A percentile compares a stretch with the other conserved stretches of the same genome.
phyloP scores from a whole-genome alignment of 2,113 vertebrate genomes.

The Columba janthina region DNA sequence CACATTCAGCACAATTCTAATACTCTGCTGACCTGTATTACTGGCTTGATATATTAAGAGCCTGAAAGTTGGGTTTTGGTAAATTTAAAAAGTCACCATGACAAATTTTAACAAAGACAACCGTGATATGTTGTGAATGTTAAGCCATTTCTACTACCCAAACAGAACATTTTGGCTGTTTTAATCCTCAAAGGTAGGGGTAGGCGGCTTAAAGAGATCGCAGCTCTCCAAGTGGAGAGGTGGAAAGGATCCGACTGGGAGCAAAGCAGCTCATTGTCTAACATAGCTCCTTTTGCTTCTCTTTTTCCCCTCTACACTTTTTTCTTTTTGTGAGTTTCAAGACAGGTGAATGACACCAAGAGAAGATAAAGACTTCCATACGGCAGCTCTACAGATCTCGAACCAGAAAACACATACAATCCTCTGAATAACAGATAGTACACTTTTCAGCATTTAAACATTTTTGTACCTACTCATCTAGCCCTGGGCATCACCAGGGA shows the following conservation, averaged over 20 bases:
- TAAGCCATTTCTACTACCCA: not conserved
- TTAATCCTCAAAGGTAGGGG: not conserved
- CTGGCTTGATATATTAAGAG: not conserved
- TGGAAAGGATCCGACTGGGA: not conserved
- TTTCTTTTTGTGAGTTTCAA: not conserved
- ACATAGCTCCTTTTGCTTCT: not conserved
- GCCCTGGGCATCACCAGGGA: not conserved
- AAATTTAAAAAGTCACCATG: not conserved
- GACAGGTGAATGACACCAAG: not conserved
- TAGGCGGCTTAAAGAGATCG: not conserved
- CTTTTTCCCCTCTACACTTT: not conserved
- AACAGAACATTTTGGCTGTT: not conserved
- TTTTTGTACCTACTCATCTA: not conserved
- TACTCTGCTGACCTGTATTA: not conserved
- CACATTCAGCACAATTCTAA: not conserved
- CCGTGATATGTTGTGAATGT: not conserved
- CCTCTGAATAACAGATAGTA: rapidly evolving
- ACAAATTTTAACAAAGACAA: not conserved
- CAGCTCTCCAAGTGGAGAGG: not conserved
- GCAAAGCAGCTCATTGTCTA: not conserved
- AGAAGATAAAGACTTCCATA: not conserved
- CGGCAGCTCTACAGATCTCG: not conserved
- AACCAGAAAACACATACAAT: not conserved
- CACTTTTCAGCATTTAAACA: not conserved
- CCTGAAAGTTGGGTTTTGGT: not conserved